Evolutionary conservation across 1,140 invertebrate genomes (phyloP).

Genomic region (Stegodyphus mimosarum): DNA sequence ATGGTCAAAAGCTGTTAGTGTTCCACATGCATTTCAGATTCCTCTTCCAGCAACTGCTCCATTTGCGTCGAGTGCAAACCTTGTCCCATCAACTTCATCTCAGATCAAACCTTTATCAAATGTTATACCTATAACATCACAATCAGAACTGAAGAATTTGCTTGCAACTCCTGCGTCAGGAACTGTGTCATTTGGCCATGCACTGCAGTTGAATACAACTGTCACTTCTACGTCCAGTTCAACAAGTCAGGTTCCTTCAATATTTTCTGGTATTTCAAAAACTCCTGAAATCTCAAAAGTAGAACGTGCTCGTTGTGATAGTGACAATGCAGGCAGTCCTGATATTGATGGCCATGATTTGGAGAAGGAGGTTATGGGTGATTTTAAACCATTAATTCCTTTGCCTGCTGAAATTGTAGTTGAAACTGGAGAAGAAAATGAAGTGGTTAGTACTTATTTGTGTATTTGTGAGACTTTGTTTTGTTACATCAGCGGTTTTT

Average conservation of each 20-base stretch:
- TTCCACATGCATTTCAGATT: constrained; percentile 79
- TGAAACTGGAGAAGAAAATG: constrained; percentile 85
- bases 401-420: constrained; percentile 84
- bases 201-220: background rate
- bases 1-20: constrained; percentile 26
- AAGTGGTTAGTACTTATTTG: constrained; percentile 69
- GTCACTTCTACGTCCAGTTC: background rate
- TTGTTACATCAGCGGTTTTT: too few species aligned
- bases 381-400: constrained; percentile 88
- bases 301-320: constrained; percentile 36
- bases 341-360: constrained; percentile 68
- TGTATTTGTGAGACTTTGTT: background rate
- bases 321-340: constrained; percentile 32
- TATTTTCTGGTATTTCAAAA: constrained; percentile 16
- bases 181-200: background rate
- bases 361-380: constrained; percentile 71
- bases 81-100: constrained; percentile 15
- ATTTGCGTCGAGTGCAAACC: background rate
- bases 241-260: background rate
- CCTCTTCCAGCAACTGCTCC: constrained; percentile 68
- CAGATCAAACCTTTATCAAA: background rate
- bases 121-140: background rate
- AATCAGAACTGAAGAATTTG: constrained; percentile 3
- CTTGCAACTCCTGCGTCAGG: background rate
- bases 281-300: constrained; percentile 21